These are phyloP conservation scores for Eulemur macaco DNA, from an alignment of 2,113 vertebrate genomes.

Conservation along the genomic window DNA sequence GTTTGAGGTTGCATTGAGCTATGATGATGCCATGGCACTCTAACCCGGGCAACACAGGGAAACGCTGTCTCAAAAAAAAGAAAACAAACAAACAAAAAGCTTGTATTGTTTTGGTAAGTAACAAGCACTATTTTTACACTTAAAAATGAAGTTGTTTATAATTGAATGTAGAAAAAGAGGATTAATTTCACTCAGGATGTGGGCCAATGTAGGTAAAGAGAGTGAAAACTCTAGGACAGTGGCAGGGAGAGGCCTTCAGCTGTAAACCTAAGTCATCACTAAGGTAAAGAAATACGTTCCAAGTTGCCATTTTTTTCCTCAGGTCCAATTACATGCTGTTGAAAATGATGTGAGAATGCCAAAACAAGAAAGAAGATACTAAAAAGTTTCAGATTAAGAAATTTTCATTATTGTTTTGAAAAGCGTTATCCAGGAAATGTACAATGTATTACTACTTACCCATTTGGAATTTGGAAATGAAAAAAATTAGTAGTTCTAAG, in stretches of 20 bases:
- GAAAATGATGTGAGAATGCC: not conserved
- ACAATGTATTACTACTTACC: not conserved
- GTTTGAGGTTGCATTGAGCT: too few species aligned
- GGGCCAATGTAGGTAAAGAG: not conserved
- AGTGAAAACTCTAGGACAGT: not conserved
- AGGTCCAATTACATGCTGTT: not conserved
- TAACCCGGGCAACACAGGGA: too few species aligned
- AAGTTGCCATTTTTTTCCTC: not conserved
- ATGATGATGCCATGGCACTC: too few species aligned
- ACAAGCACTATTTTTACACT: not conserved
- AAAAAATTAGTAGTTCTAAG: not conserved
- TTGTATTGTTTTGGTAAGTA: not conserved
- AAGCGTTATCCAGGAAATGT: not conserved
- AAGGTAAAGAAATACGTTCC: not conserved
- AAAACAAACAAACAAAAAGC: too few species aligned
- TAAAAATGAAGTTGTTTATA: conserved; percentile 23
- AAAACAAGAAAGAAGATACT: not conserved
- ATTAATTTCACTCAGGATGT: not conserved
- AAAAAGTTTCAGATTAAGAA: not conserved
- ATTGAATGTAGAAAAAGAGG: not conserved
- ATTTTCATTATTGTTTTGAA: not conserved
- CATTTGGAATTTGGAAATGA: not conserved
- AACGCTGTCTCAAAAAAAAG: too few species aligned
- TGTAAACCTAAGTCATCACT: not conserved
- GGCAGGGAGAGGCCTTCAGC: not conserved